Base-by-base conservation (phyloP, 2,797 vertebrate species). In the Ceryle rudis region DNA sequence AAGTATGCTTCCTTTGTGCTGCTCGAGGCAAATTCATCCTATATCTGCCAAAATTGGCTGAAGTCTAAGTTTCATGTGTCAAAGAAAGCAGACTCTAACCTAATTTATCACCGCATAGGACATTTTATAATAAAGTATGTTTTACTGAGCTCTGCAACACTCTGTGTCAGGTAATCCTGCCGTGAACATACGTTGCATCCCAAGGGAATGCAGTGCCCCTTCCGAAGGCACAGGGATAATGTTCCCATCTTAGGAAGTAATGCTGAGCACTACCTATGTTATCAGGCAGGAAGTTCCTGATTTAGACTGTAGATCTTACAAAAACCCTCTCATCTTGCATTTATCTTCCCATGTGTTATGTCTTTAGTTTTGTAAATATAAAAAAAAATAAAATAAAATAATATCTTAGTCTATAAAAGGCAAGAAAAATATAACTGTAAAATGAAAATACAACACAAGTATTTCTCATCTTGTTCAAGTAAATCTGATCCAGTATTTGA, bases 1-100 rank as follows among this genome's bases (percentile, higher is more conserved):
- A 86, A 52, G 4, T 9, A 0, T 33, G 10, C 6, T 70, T 77
- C 13, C 31, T 10, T 2, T 0, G 0, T 31, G 7, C 11, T 80
- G 10, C 37, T 44, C 14, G 35, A 66, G n/a, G 28, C 29, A 80
- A 58, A 70, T 70, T 82, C 9, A 23, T 82, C 44, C 19, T 26
- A 0, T 47, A 13, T 25, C 15, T 73, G 42, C 26, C 46, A 73
- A 61, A 60, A 47, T 19, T 29, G 14, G 5, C 25, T 8, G 31
- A 51, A 87, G 10, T 46, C 44, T 44, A 44, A 44, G 7, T 69
- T 81, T 58, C 42, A 5, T 26, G 5, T 62, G 5, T 39, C 55
- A 39, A 37, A 79, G 33, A 79, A 72, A 77, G 16, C 6, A 33
- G 28, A 33, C 5, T 1, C 6, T 57, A 42, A 42, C 10, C 35